phyloP scores from a whole-genome alignment of 35 echinoderm and acorn worm species.

The Anneissia japonica region DNA sequence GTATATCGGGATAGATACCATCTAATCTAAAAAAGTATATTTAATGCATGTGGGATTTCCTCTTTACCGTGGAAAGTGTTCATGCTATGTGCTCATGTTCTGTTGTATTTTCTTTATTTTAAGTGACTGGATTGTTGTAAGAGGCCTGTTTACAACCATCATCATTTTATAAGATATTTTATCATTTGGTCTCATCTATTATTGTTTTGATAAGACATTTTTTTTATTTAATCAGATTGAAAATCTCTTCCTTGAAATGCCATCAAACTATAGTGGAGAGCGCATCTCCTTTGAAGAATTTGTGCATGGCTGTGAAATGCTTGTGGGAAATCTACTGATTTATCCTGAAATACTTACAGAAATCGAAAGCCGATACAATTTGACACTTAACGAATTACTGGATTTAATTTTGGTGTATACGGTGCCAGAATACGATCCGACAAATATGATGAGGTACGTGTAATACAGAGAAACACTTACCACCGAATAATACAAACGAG shows the following conservation, averaged over 20 bases:
- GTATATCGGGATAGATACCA: too few relatives aligned
- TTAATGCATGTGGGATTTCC: too few relatives aligned
- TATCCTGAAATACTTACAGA: neutral
- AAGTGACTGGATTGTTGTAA: too few relatives aligned
- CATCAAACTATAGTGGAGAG: neutral
- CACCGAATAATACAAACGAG: too few relatives aligned
- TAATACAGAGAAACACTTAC: neutral
- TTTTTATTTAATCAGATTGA: neutral
- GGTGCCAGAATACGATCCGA: neutral
- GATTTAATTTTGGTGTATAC: neutral
- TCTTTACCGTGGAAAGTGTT: too few relatives aligned
- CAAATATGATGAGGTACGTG: neutral
- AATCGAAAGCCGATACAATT: neutral
- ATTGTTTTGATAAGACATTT: too few relatives aligned
- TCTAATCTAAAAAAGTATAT: too few relatives aligned
- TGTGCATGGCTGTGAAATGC: neutral
- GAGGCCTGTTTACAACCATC: too few relatives aligned
- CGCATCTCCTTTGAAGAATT: neutral
- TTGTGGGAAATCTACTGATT: neutral
- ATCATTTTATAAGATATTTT: too few relatives aligned
- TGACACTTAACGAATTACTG: neutral
- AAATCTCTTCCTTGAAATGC: neutral
- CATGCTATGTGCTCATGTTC: too few relatives aligned
- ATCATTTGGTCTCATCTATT: too few relatives aligned
- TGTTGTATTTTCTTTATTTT: too few relatives aligned